phyloP scores from a whole-genome alignment of 2,797 vertebrate genomes.

The Rhyacichthys aspro region DNA sequence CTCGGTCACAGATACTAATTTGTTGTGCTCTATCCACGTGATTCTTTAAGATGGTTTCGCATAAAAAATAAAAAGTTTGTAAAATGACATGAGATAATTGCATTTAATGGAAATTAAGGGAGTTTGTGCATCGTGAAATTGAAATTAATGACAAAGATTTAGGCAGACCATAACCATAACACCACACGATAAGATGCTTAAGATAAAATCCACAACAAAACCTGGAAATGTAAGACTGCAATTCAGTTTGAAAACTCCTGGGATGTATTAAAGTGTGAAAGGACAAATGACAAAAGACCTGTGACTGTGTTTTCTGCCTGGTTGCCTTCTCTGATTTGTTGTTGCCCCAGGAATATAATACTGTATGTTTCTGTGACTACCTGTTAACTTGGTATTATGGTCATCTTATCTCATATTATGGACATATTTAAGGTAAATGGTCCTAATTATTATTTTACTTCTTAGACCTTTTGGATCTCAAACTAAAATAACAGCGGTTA shows the following conservation, averaged over 20 bases:
- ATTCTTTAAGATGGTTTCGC: conserved; percentile 49
- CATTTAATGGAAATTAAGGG: conserved; percentile 32
- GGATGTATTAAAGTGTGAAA: neutral
- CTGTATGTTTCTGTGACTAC: neutral
- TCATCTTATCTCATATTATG: too few species aligned
- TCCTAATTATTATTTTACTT: too few species aligned
- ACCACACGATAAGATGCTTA: conserved; percentile 29
- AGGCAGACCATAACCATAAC: conserved; percentile 33
- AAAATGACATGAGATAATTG: conserved; percentile 42
- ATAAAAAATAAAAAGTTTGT: conserved; percentile 39
- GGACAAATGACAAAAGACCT: neutral
- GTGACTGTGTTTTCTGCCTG: neutral
- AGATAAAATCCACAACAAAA: too few species aligned
- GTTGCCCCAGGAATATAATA: neutral
- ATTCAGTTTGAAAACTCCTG: neutral
- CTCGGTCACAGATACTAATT: conserved; percentile 61
- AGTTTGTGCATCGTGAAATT: conserved; percentile 46
- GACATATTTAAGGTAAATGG: too few species aligned
- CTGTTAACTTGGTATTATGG: too few species aligned
- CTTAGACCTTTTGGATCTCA: too few species aligned
- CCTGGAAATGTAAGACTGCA: too few species aligned
- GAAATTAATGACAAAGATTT: conserved; percentile 40
- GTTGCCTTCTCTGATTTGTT: neutral
- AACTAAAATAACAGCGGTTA: neutral
- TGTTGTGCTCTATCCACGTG: conserved; percentile 55